Evolutionary conservation across 2,113 vertebrate genomes (phyloP).

Genomic region (Picathartes gymnocephalus): DNA sequence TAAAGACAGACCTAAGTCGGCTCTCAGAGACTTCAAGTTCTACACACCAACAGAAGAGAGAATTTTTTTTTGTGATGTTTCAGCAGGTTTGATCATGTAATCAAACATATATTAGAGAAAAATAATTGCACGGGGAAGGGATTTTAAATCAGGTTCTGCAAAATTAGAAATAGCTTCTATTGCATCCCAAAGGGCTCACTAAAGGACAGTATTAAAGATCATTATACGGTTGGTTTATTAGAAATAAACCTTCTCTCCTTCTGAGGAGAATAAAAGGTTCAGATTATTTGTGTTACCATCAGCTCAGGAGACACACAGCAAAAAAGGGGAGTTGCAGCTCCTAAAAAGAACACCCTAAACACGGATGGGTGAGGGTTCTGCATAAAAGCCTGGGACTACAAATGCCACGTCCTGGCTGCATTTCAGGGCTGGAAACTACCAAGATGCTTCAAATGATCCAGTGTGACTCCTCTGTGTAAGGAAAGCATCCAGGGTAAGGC

Average conservation of each 20-base stretch:
- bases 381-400: not conserved
- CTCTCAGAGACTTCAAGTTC: not conserved
- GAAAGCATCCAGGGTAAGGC: slow-evolving; percentile 9
- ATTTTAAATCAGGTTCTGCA: not conserved
- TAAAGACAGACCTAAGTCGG: not conserved
- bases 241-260: not conserved
- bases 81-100: not conserved
- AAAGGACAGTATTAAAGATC: not conserved
- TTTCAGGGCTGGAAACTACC: not conserved
- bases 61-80: not conserved
- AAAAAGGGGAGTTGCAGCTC: not conserved
- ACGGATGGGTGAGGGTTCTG: too few relatives aligned
- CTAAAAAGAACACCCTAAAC: not conserved
- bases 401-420: not conserved
- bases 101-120: not conserved
- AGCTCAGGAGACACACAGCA: not conserved
- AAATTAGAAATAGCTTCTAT: not conserved
- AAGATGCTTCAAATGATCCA: not conserved
- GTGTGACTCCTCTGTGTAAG: not conserved
- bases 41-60: not conserved
- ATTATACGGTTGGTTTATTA: not conserved
- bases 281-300: not conserved
- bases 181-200: not conserved
- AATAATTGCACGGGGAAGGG: not conserved
- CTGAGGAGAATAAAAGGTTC: not conserved